Evolutionary conservation across 2,113 vertebrate species (phyloP).

Genomic region (Arizona elegans): DNA sequence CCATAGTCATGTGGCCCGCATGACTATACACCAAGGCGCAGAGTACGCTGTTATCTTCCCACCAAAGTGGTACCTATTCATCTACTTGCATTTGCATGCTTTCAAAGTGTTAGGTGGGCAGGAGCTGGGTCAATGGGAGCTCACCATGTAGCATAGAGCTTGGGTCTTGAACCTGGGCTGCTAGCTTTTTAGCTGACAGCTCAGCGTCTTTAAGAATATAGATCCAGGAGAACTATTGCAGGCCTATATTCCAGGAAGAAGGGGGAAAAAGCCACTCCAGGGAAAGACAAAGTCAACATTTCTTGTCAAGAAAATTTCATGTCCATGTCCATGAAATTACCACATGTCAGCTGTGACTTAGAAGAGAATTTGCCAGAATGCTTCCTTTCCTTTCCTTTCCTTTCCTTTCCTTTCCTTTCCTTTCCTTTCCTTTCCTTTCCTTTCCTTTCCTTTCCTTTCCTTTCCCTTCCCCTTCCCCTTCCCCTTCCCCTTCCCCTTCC

Average conservation of each 20-base stretch:
- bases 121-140: background rate
- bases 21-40: background rate
- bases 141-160: background rate
- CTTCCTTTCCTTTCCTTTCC: background rate
- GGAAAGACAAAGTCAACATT: background rate
- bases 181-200: too few relatives aligned
- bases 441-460: too few relatives aligned
- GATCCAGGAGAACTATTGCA: background rate
- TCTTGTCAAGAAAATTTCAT: background rate
- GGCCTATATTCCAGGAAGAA: background rate
- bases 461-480: too few relatives aligned
- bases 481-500: too few relatives aligned
- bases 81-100: background rate
- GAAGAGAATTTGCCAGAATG: too few relatives aligned
- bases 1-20: background rate
- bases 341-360: background rate
- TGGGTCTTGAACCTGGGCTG: background rate
- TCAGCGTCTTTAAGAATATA: too few relatives aligned
- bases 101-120: background rate
- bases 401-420: too few relatives aligned
- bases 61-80: background rate
- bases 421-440: too few relatives aligned
- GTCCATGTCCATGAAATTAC: background rate
- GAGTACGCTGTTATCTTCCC: background rate
- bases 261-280: accelerated